Conservation (phyloP, 2,797 vertebrate species). For the Oreochromis mossambicus region DNA sequence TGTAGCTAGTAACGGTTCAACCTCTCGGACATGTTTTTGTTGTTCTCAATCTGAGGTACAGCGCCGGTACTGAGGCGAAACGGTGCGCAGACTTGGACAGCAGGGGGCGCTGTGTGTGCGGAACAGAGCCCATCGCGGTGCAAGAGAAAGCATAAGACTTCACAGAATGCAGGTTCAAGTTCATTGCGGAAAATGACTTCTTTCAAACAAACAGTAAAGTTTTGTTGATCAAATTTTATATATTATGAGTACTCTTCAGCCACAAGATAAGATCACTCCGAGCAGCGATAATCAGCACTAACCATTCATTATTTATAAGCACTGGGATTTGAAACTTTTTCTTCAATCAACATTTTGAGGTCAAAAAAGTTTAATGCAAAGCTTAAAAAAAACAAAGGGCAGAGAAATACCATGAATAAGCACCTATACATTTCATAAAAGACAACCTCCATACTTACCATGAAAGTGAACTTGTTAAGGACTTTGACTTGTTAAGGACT, state of each 20-base stretch:
- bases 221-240: neutral
- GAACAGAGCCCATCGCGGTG: neutral
- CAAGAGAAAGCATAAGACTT: neutral
- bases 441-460: neutral
- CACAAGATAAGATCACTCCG: neutral
- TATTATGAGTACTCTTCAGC: neutral
- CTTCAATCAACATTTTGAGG: neutral
- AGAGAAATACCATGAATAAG: neutral
- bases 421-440: neutral
- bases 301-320: neutral
- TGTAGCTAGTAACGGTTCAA: neutral
- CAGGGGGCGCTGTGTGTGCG: constrained; percentile 45
- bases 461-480: neutral
- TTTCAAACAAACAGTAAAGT: neutral
- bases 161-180: neutral
- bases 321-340: neutral
- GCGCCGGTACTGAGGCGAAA: neutral
- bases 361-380: neutral
- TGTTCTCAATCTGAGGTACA: constrained; percentile 36
- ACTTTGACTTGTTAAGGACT: neutral
- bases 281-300: neutral
- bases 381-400: neutral
- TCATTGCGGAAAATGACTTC: neutral
- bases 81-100: neutral
- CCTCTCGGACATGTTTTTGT: constrained; percentile 68